phyloP scores from a whole-genome alignment of 2,113 vertebrate genomes.

The Sinocyclocheilus rhinocerous region DNA sequence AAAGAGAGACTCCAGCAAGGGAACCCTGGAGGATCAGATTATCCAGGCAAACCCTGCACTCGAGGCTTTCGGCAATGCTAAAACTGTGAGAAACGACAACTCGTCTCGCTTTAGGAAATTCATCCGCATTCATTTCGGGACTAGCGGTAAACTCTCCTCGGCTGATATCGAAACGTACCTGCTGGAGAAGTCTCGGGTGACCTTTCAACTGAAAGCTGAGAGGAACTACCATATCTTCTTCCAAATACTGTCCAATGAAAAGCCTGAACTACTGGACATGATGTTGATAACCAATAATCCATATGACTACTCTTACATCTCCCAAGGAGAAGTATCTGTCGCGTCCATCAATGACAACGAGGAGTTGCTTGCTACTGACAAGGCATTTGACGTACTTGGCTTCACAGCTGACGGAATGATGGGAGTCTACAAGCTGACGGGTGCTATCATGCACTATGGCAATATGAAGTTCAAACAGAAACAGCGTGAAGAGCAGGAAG shows the following conservation, averaged over 20 bases:
- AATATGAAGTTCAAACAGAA: slow-evolving; percentile 93
- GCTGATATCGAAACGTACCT: slow-evolving; percentile 92
- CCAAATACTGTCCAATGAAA: slow-evolving; percentile 94
- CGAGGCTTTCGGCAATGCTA: slow-evolving; percentile 89
- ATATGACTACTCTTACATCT: slow-evolving; percentile 90
- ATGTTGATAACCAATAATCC: slow-evolving; percentile 90
- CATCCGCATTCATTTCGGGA: slow-evolving; percentile 91
- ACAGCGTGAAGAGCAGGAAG: slow-evolving; percentile 88
- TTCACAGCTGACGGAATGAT: slow-evolving; percentile 85
- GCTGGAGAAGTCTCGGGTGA: slow-evolving; percentile 77
- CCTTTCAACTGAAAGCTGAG: slow-evolving; percentile 92
- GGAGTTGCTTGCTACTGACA: slow-evolving; percentile 89
- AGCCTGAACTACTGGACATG: slow-evolving; percentile 87
- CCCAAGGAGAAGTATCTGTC: slow-evolving; percentile 90
- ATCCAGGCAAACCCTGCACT: slow-evolving; percentile 86
- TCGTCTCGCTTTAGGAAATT: slow-evolving; percentile 93
- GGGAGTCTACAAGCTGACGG: slow-evolving; percentile 83
- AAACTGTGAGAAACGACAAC: slow-evolving; percentile 89
- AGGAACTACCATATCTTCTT: slow-evolving; percentile 95
- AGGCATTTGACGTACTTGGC: slow-evolving; percentile 82
- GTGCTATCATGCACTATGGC: slow-evolving; percentile 89
- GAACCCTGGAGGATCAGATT: slow-evolving; percentile 86
- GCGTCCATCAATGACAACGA: slow-evolving; percentile 89
- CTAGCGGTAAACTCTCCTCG: slow-evolving; percentile 88
- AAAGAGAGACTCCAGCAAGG: slow-evolving; percentile 85